Base-by-base conservation (phyloP, 2,113 vertebrate genomes). In the Etheostoma spectabile region DNA sequence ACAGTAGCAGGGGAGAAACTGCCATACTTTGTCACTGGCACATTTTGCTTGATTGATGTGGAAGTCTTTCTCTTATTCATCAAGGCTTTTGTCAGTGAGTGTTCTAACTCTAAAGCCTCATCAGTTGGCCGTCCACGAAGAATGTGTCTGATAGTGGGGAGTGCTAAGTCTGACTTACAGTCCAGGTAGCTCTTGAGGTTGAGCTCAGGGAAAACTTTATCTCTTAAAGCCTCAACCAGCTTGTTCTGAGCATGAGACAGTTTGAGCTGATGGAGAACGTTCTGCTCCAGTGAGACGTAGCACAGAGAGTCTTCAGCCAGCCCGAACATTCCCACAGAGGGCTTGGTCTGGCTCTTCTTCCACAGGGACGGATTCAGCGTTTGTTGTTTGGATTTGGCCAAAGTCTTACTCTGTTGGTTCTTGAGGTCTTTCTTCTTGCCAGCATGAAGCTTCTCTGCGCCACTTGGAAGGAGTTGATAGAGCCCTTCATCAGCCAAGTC, bases 121-220 rank as follows among this genome's bases (percentile, higher is more conserved):
- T 95, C 94, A 7, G 83, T 77, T 16, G 92, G 92, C 60, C 91
- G 87, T 62, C 79, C 88, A 2, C 75, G 79, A 15, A 95, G 84
- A 15, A 96, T 90, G 8, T 89, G 51, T 65, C 88, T 91, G 82
- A 96, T 77, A 4, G 95, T 94, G 5, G 91, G 72, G 15, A 94
- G 83, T 15, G 92, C 92, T 68, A 95, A 82, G 24, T 95, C 92
- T 24, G 95, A 95, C 73, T 85, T 95, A 65, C 95, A 94, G 59
- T 91, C 88, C 87, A 96, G 89, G 91, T 94, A 96, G 84, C 95
- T 95, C 74, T 85, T 91, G 2, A 96, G 86, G 86, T 95, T 95
- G 51, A 96, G 90, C 69, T 94, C 74, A 1, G 94, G 94, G 53
- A 95, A 94, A 48, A 95, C 60, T 4, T 30, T 46, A 33, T 95